Evolutionary conservation across 1,140 invertebrate genomes (phyloP).

Genomic region (Vanessa tameamea): DNA sequence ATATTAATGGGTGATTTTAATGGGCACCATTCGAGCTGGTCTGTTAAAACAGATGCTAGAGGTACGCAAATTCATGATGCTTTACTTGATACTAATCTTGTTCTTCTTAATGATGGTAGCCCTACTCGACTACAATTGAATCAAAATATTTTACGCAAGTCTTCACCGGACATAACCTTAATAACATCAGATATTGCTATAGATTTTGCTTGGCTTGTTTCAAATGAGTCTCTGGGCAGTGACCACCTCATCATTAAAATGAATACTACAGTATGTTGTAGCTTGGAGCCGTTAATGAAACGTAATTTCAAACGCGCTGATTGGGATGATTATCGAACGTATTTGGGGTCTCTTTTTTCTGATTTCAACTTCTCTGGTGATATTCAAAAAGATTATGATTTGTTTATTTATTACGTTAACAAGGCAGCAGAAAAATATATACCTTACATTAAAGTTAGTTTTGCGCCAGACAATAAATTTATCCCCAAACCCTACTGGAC

Average conservation of each 20-base stretch:
- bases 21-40: conserved; percentile 41
- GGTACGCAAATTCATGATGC: conserved; percentile 32
- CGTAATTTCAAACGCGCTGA: conserved; percentile 26
- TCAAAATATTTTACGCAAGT: conserved; percentile 10
- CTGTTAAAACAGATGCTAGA: conserved; percentile 29
- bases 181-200: conserved; percentile 23
- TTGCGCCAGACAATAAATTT: conserved; percentile 11
- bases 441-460: conserved; percentile 5
- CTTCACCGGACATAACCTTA: conserved; percentile 28
- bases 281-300: conserved; percentile 1
- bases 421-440: conserved; percentile 22
- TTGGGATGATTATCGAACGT: conserved; percentile 16
- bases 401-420: conserved; percentile 16
- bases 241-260: conserved; percentile 35
- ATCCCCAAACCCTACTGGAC: background rate
- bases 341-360: background rate
- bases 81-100: conserved; percentile 22
- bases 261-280: conserved; percentile 44
- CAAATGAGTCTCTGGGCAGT: conserved; percentile 25
- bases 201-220: conserved; percentile 25
- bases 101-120: conserved; percentile 28
- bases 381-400: conserved; percentile 21
- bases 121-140: conserved; percentile 20
- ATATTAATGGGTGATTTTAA: conserved; percentile 18
- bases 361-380: background rate